Base-by-base conservation (phyloP, 2,797 vertebrate species). In the Garrulus glandarius region DNA sequence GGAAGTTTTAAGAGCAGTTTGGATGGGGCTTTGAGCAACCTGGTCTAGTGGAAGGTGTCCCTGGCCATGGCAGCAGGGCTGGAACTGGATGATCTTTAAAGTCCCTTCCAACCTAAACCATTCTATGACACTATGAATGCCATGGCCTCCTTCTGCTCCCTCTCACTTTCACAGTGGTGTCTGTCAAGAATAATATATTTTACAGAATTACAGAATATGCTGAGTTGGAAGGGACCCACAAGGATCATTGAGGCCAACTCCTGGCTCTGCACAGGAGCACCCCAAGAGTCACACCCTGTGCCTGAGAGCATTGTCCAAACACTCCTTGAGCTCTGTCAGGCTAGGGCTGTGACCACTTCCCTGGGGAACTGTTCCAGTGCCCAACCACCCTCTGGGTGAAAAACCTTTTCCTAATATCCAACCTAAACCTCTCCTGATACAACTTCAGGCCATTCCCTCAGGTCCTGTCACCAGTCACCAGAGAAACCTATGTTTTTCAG, bases 211-310 rank as follows among this genome's bases (percentile, higher is more conserved):
- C 10, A 64, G 30, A 74, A 36, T 21, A 49, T 10, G 11, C 26
- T 49, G 30, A 41, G 11, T 41, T 65, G 32, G 36, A 36, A 49
- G 26, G 17, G 34, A 12, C 11, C 13, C 13, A 3, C 60, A 65
- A 65, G 24, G 26, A 41, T 36, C 36, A 30, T 6, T 1, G 1
- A 34, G 3, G 56, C 30, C 69, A 49, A 1, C 24, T 56, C 50
- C 32, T 49, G 9, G 30, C 43, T 11, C 17, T 47, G 6, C 13
- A 36, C 21, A 34, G 43, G 17, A 24, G 37, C 10, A 49, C 17
- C 5, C 21, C 32, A 13, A 21, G 24, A 17, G 17, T 21, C 59
- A 49, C 26, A 26, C 21, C 36, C 1, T 0, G 2, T 36, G 4
- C 21, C 50, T 18, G 3, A 56, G 21, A 49, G 14, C 7, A 5